These are phyloP conservation scores for Tyto alba DNA, from an alignment of 2,113 vertebrate species.

Conservation along the genomic window DNA sequence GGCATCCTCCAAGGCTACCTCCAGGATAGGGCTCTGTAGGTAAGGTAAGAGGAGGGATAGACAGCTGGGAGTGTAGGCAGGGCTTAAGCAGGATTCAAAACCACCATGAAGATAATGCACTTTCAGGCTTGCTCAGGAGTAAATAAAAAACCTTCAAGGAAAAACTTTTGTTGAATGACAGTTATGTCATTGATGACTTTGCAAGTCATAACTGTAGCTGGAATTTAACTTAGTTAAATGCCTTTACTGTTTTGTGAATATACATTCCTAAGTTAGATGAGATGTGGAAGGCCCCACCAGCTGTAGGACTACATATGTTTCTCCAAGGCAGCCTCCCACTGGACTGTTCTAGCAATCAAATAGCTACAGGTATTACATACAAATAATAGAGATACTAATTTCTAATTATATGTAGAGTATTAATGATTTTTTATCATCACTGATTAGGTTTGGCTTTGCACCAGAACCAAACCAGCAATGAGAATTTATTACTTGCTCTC, in stretches of 20 bases:
- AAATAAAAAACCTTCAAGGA: neutral
- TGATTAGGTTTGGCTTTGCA: neutral
- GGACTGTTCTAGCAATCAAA: neutral
- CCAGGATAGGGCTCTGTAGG: neutral
- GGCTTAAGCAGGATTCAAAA: neutral
- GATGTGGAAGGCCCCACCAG: neutral
- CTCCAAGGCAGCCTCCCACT: neutral
- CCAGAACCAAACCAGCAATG: neutral
- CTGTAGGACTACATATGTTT: neutral
- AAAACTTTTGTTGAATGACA: neutral
- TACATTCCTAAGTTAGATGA: neutral
- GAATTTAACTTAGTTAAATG: neutral
- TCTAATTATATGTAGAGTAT: neutral
- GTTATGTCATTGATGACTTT: neutral
- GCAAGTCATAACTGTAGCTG: neutral
- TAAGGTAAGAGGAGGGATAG: neutral
- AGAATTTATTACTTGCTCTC: neutral
- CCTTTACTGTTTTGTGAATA: neutral
- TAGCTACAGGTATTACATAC: neutral
- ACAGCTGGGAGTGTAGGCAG: neutral
- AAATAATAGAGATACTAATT: neutral
- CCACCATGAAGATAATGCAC: neutral
- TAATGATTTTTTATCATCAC: neutral
- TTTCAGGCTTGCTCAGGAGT: neutral
- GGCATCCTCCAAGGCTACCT: neutral